Base-by-base conservation (phyloP, 1,140 invertebrate genomes). In the Aphidius ervi region DNA sequence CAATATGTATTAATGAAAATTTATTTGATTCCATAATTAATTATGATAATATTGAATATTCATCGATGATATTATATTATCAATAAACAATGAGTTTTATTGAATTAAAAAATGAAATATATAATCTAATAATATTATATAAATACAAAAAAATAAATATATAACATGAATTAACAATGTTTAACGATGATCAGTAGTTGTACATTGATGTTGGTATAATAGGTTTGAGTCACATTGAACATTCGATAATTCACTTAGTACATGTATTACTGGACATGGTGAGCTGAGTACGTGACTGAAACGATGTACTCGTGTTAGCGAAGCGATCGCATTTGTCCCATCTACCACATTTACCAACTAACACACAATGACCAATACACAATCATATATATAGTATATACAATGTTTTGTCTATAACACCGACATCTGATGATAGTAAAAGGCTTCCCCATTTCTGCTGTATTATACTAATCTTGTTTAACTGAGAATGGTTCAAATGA, bases 391-490 rank as follows among this genome's bases (percentile, higher is more conserved):
- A 16, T 16, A 16, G 16, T 43, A 56, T 46, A 43, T 56, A 54
- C 39, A 54, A 16, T 40, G n/a, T n/a, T 54, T 54, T 40, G 40
- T 39, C 37, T 39, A 57, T 23, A 52, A 55, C 54, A 63, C 54
- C 72, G 70, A 73, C 70, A 68, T 68, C 63, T 67, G 41, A 46
- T 23, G 45, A 61, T 54, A 68, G 23, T 72, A 69, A 66, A 70
- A 68, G 70, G 71, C 69, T 73, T 73, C 71, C 23, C 23, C 23
- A 31, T 31, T 31, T 31, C 23, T 31, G 63, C 62, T 63, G 71
- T 70, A 73, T 73, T 73, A 73, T 71, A 65, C 64, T 73, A 73
- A 73, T 72, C 70, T 73, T 64, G 71, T 73, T 73, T 71, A 70
- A 71, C 63, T 63, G 62, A 70, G 70, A 72, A 63, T 68, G 63